Evolutionary conservation across 1,140 invertebrate species (phyloP).

Genomic region (Saccostrea echinata): DNA sequence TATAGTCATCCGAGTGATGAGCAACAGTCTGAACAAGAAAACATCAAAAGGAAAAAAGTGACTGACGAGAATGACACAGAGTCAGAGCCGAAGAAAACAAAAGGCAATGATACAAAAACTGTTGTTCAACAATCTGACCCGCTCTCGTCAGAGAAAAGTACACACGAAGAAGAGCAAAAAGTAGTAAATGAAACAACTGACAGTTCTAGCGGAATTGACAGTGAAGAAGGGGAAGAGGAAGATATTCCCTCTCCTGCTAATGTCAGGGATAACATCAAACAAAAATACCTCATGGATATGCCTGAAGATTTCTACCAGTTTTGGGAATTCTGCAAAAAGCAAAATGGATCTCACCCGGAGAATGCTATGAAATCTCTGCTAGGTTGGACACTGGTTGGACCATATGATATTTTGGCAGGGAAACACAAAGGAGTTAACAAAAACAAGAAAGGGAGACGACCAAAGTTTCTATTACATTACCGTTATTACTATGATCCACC

Average conservation of each 20-base stretch:
- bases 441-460: slow-evolving; percentile 83
- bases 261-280: slow-evolving; percentile 83
- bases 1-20: slow-evolving; percentile 86
- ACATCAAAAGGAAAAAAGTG: not conserved
- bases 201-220: slow-evolving; percentile 45
- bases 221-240: slow-evolving; percentile 27
- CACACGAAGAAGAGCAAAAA: slow-evolving; percentile 54
- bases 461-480: slow-evolving; percentile 87
- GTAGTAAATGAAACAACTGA: slow-evolving; percentile 67
- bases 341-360: slow-evolving; percentile 81
- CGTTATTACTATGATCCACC: slow-evolving; percentile 96
- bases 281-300: slow-evolving; percentile 92
- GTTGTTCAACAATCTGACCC: slow-evolving; percentile 44
- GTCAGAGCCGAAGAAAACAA: slow-evolving; percentile 59
- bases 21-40: not conserved
- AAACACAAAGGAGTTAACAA: slow-evolving; percentile 82
- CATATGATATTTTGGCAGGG: slow-evolving; percentile 90
- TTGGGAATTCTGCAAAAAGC: slow-evolving; percentile 88
- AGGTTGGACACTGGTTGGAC: slow-evolving; percentile 89
- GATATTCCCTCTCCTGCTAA: slow-evolving; percentile 68
- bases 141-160: slow-evolving; percentile 43
- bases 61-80: not conserved
- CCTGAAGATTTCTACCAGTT: slow-evolving; percentile 93
- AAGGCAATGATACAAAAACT: slow-evolving; percentile 9
- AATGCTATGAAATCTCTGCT: slow-evolving; percentile 84